Conservation (phyloP, 2,113 vertebrate genomes). For the Clupea harengus region DNA sequence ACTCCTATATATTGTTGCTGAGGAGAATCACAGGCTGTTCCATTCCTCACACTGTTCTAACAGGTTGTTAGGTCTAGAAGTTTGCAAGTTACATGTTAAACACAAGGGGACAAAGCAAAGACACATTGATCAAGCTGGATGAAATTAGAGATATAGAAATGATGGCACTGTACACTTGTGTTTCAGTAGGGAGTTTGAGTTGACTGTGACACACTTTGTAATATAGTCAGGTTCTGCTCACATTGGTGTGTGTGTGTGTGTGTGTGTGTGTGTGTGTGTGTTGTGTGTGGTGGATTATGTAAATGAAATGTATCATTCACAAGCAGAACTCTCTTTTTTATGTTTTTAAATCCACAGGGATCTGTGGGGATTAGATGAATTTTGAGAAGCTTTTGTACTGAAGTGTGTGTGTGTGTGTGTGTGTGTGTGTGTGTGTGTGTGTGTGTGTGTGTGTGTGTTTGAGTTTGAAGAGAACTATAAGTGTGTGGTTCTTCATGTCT, state of each 20-base stretch:
- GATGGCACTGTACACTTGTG: not conserved
- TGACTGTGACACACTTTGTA: not conserved
- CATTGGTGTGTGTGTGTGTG: too few species aligned
- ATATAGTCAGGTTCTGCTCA: not conserved
- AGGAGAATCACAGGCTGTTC: not conserved
- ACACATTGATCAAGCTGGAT: not conserved
- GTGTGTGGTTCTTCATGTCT: not conserved
- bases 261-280: not conserved
- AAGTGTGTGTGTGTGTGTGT: not conserved
- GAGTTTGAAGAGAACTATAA: not conserved
- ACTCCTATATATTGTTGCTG: too few species aligned
- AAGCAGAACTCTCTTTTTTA: slow-evolving; percentile 8
- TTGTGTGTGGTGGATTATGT: not conserved
- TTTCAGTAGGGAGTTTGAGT: not conserved
- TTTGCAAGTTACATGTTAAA: not conserved
- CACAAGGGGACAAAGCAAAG: not conserved
- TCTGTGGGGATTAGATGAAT: not conserved
- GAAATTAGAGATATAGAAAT: not conserved
- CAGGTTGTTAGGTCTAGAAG: not conserved
- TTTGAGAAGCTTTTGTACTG: not conserved
- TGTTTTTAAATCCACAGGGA: not conserved
- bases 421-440: not conserved
- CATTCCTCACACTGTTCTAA: not conserved
- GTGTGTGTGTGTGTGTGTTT: not conserved
- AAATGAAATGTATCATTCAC: slow-evolving; percentile 8